Evolutionary conservation across 53 echinoderm and acorn worm genomes (phyloP), one percentile per base, ranked within the genome.

Genomic region (Pentamera pediparva): DNA sequence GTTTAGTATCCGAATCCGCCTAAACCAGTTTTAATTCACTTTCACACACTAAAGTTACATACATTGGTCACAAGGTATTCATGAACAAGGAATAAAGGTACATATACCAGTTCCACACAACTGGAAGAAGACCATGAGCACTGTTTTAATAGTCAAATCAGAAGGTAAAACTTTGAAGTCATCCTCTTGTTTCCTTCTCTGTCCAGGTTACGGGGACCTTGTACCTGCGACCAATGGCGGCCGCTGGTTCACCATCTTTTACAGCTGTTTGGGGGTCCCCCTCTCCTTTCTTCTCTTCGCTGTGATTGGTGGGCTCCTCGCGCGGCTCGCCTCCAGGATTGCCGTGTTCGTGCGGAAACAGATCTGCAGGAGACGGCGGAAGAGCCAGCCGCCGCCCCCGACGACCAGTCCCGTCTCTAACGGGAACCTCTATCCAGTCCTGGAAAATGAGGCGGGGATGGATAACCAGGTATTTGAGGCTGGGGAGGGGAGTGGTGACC

Each of bases 141-240:
- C n/a, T n/a, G n/a, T n/a, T n/a, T n/a, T n/a, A n/a, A n/a, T n/a
- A n/a, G n/a, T n/a, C n/a, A n/a, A n/a, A n/a, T n/a, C n/a, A n/a
- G n/a, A n/a, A n/a, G n/a, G n/a, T n/a, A n/a, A n/a, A n/a, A n/a
- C n/a, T n/a, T n/a, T n/a, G n/a, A n/a, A n/a, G n/a, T n/a, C 47
- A 53, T 53, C 25, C n/a, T 57, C 13, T 64, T 39, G 1, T 8
- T 22, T 65, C 43, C 22, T 39, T 43, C 29, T 12, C 5, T 34
- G 18, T 72, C 35, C 55, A 91, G 88, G 92, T 21, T 92, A 92
- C 51, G 92, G 92, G 27, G 92, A 92, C 53, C 62, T 92, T 5
- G 85, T 82, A 1, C 92, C 92, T 21, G 82, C 75, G 48, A 92
- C 92, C 2, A 18, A 19, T 0, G 25, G 27, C 0, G 92, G 92